These are phyloP conservation scores for Balearica regulorum DNA, from an alignment of 2,797 vertebrate genomes.

Conservation along the genomic window DNA sequence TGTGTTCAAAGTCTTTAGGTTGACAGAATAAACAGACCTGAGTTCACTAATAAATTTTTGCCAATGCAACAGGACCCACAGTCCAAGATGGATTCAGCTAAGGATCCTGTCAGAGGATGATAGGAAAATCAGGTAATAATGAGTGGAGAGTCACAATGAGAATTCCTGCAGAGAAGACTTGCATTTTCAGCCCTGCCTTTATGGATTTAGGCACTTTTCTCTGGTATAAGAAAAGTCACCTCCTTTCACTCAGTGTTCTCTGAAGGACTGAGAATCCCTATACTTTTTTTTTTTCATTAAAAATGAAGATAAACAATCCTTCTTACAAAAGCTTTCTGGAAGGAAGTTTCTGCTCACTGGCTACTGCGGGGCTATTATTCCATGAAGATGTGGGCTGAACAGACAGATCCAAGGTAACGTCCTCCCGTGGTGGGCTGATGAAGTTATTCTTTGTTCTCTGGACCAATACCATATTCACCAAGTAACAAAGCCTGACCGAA, in stretches of 20 bases:
- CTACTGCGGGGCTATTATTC: neutral
- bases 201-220: neutral
- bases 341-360: neutral
- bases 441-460: neutral
- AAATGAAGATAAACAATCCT: neutral
- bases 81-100: neutral
- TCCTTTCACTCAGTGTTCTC: neutral
- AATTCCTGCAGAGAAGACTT: neutral
- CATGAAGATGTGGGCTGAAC: neutral
- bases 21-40: neutral
- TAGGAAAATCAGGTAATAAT: neutral
- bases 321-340: neutral
- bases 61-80: neutral
- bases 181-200: neutral
- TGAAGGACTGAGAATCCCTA: neutral
- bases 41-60: neutral
- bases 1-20: neutral
- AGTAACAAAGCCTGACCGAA: neutral
- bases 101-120: neutral
- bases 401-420: neutral
- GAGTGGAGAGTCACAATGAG: neutral
- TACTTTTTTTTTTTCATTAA: neutral
- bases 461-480: neutral
- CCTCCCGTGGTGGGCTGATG: neutral
- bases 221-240: neutral